Base-by-base conservation (phyloP, 1,140 invertebrate species). In the Thereuonema tuberculata region DNA sequence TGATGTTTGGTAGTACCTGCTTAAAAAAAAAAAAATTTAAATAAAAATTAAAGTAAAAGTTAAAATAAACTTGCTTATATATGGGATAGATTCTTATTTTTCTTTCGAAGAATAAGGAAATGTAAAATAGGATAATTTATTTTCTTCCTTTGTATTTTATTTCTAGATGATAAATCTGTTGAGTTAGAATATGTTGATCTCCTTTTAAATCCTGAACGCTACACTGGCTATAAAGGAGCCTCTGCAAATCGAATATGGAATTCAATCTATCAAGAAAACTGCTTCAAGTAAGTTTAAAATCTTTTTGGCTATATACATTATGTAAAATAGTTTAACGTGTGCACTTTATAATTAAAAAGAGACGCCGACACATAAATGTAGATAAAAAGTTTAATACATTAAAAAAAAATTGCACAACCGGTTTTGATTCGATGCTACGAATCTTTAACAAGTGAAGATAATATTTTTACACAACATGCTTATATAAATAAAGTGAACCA, bases 211-310 rank as follows among this genome's bases (percentile, higher is more conserved):
- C 96, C 95, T 47, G 97, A 99, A 76, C 76, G 94, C 59, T 99
- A 90, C 72, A 98, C 94, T 2, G 95, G 96, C 1, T 99, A 98
- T 69, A 86, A 84, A 69, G 97, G 97, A 9, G 74, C 81, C 37
- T 95, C 93, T 26, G 92, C 96, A 14, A 88, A 93, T 67, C 81
- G 92, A 66, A 91, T 99, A 62, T 99, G 97, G 97, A 82, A 84
- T 37, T 87, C 85, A 67, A 98, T 99, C 67, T 99, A 99, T 69
- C 82, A 91, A 77, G 97, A 99, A 77, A 99, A 99, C 75, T 99
- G 97, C 75, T 99, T 99, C 70, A 87, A 85, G 79, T 85, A 75
- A 68, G 68, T n/a, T n/a, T n/a, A n/a, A n/a, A n/a, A n/a, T n/a
- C n/a, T n/a, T n/a, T n/a, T n/a, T n/a, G n/a, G n/a, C n/a, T n/a